Evolutionary conservation across 1,140 invertebrate genomes (phyloP).

Genomic region (Stenopsyche tienmushanensis): DNA sequence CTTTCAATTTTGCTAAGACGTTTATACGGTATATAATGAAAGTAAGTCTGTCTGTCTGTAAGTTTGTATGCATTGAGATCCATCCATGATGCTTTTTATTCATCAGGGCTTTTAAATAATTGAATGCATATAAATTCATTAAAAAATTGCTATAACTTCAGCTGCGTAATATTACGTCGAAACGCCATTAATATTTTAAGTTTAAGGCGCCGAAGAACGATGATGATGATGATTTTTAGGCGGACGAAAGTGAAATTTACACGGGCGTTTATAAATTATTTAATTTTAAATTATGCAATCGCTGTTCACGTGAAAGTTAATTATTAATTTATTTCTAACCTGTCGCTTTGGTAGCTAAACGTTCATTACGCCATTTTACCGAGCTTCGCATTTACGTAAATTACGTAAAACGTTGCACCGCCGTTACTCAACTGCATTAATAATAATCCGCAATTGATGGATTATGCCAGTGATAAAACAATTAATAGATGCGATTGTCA

Average conservation of each 20-base stretch:
- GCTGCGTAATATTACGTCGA: not conserved
- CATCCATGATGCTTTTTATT: too few relatives aligned
- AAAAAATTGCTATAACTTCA: too few relatives aligned
- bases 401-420: constrained; percentile 9
- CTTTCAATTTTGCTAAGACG: too few relatives aligned
- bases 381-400: constrained; percentile 15
- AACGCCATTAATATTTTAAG: not conserved
- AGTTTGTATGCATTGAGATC: too few relatives aligned
- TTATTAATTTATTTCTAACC: constrained; percentile 28
- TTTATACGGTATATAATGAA: too few relatives aligned
- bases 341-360: constrained; percentile 22
- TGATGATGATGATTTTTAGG: not conserved
- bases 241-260: constrained; percentile 22
- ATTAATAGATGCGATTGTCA: too few relatives aligned
- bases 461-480: too few relatives aligned
- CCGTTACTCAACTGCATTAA: constrained; percentile 12
- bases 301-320: constrained; percentile 21
- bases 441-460: too few relatives aligned
- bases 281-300: constrained; percentile 15
- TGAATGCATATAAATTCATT: too few relatives aligned
- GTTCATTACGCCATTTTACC: constrained; percentile 22
- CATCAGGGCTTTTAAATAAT: too few relatives aligned
- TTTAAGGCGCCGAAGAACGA: not conserved
- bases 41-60: too few relatives aligned
- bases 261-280: constrained; percentile 16